phyloP scores from a whole-genome alignment of 2,888 invertebrate species.

The Cephus pulcher region DNA sequence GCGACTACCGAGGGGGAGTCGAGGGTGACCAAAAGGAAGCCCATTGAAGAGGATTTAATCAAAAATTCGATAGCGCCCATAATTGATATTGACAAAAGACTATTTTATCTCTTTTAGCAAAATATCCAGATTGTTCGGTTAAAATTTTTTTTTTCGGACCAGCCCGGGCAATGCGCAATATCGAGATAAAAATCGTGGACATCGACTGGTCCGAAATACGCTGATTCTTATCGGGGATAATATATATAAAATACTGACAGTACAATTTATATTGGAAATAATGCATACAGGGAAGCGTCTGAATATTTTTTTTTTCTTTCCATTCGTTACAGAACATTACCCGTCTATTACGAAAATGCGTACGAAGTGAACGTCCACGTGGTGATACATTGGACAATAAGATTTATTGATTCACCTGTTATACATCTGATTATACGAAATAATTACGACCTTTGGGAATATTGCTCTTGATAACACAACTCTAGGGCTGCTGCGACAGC shows the following conservation, averaged over 20 bases:
- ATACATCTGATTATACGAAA: background rate
- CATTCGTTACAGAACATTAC: background rate
- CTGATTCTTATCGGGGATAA: background rate
- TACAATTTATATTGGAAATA: background rate
- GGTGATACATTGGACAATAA: too few relatives aligned
- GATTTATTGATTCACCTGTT: too few relatives aligned
- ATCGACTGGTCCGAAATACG: background rate
- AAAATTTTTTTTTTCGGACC: background rate
- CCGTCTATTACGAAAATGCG: background rate
- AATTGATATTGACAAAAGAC: background rate
- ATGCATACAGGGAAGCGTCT: background rate
- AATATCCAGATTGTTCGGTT: background rate
- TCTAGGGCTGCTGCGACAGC: too few relatives aligned
- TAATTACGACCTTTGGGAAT: background rate
- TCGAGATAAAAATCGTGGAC: background rate
- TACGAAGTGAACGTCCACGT: background rate
- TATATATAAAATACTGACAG: background rate
- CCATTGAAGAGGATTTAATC: background rate
- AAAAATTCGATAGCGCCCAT: background rate
- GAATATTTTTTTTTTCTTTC: background rate
- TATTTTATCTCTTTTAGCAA: background rate
- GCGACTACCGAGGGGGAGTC: background rate
- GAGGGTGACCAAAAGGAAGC: background rate
- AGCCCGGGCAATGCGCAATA: background rate
- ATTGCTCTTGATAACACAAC: too few relatives aligned